Evolutionary conservation across 2,888 invertebrate species (phyloP), one percentile per base, ranked within the genome.

Genomic region (Tyria jacobaeae): DNA sequence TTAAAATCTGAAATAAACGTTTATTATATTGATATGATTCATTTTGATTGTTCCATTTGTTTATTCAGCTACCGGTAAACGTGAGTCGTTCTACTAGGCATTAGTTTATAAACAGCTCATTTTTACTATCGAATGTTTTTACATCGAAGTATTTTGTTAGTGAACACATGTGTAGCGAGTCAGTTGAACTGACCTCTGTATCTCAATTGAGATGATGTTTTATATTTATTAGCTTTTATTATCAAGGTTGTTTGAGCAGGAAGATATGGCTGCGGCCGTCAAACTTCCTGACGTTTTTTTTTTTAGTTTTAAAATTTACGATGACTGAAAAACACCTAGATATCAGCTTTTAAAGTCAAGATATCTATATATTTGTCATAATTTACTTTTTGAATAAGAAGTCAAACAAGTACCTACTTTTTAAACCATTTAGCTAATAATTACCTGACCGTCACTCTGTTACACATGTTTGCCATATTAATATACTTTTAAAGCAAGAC

Each of bases 51-150:
- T 51, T 7, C 1, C 17, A 51, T 51, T 14, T 24, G 51, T 51
- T 35, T 35, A 51, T 15, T 15, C 35, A 21, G 21, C 10, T 44
- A 44, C 17, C 44, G 21, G 12, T 24, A 35, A 51, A 21, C 10
- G 21, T 34, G 21, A 41, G 27, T 54, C 10, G 25, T 54, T 31
- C 2, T 24, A 56, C 47, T 56, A 48, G n/a, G 56, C 47, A 48
- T n/a, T 44, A 44, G 34, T 62, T 31, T 76, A 73, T 71, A 60
- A 76, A 71, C 70, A 72, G 56, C 57, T 47, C 12, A 21, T 66
- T 66, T 76, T 75, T 74, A 76, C 67, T 76, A 74, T 70, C 62
- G 24, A n/a, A 50, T 64, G 68, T 64, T 70, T 61, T 70, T 60
- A 50, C 52, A 62, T 60, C 65, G 65, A 60, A 52, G 57, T 57